Conservation (phyloP, 2,888 invertebrate species). For the Ochlodes sylvanus region DNA sequence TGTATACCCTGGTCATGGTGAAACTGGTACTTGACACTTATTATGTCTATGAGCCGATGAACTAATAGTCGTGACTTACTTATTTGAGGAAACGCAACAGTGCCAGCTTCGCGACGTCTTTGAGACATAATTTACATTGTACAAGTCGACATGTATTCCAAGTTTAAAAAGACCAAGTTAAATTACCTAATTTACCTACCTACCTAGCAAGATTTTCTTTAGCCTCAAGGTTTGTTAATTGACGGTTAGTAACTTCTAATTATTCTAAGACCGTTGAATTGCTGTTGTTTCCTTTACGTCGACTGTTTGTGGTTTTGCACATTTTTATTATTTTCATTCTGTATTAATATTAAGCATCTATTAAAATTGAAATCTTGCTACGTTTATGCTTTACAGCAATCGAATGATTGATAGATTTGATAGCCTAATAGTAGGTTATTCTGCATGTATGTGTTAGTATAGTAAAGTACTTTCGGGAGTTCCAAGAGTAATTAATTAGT, state of each 20-base stretch:
- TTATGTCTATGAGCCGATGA: conserved; percentile 9
- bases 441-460: too few relatives aligned
- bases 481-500: too few relatives aligned
- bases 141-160: not conserved
- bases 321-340: too few relatives aligned
- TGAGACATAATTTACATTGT: conserved; percentile 8
- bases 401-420: too few relatives aligned
- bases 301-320: conserved; percentile 3
- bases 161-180: conserved; percentile 9
- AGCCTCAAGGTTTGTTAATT: conserved; percentile 21
- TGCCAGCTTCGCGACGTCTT: not conserved
- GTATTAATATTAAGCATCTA: too few relatives aligned
- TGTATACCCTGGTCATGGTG: not conserved
- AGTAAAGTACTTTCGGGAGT: too few relatives aligned
- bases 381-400: too few relatives aligned
- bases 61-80: conserved; percentile 24
- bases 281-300: not conserved
- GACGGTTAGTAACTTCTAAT: conserved; percentile 12
- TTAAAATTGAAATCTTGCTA: too few relatives aligned
- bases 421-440: too few relatives aligned
- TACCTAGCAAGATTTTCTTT: conserved; percentile 2
- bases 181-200: too few relatives aligned
- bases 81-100: conserved; percentile 17
- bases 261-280: conserved; percentile 17
- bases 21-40: conserved; percentile 25